A percentile compares a stretch with the other conserved stretches of the same genome.
These are phyloP conservation scores for Platichthys flesus DNA, from an alignment of 2,113 vertebrate species.

Conservation along the genomic window DNA sequence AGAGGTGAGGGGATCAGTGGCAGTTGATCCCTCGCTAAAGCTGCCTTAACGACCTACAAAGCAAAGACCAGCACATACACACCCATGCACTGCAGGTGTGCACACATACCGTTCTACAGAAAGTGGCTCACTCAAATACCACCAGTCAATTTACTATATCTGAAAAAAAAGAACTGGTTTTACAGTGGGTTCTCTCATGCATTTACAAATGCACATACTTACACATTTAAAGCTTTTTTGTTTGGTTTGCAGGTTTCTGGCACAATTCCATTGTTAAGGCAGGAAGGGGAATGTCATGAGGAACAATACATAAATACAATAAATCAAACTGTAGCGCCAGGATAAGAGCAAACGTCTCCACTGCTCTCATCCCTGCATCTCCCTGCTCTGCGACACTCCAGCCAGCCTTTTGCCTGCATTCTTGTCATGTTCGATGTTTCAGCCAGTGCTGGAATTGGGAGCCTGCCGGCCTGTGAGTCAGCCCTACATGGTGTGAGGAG, in stretches of 20 bases:
- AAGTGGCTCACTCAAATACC: not conserved
- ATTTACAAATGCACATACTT: too few relatives aligned
- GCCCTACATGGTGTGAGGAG: not conserved
- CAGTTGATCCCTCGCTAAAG: conserved; percentile 67
- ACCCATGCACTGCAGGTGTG: not conserved
- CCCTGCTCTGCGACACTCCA: too few relatives aligned
- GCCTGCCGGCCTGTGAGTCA: not conserved
- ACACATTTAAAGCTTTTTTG: too few relatives aligned
- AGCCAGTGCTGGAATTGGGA: not conserved
- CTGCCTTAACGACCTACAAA: not conserved
- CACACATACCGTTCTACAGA: not conserved
- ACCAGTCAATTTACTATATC: not conserved
- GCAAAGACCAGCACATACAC: conserved; percentile 3
- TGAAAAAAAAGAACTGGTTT: too few relatives aligned
- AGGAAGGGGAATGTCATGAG: not conserved
- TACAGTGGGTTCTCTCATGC: too few relatives aligned
- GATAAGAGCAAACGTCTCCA: too few relatives aligned
- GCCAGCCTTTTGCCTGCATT: too few relatives aligned
- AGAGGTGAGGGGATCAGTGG: conserved; percentile 61
- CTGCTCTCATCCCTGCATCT: too few relatives aligned
- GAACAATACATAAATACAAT: not conserved
- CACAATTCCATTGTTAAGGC: not conserved
- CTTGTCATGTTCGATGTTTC: not conserved
- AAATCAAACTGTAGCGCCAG: not conserved
- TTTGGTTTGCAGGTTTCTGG: not conserved